phyloP scores from a whole-genome alignment of 2,113 vertebrate species.

The Anarhynchus alexandrinus region DNA sequence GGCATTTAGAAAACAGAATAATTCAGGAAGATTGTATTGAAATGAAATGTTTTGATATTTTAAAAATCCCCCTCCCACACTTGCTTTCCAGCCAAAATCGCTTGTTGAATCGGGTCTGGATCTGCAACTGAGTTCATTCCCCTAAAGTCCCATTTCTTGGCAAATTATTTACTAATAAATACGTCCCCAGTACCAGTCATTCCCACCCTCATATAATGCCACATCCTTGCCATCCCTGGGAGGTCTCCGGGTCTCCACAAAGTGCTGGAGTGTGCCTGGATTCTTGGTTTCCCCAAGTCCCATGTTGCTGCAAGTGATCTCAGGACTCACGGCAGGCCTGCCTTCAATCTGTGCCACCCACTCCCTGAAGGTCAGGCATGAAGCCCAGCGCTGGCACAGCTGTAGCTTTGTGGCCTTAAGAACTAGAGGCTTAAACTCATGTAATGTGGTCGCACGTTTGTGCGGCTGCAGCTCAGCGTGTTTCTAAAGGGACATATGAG shows the following conservation, averaged over 20 bases:
- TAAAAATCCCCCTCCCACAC: not conserved
- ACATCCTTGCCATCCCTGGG: not conserved
- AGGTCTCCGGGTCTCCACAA: not conserved
- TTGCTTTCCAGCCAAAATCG: not conserved
- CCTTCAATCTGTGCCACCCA: not conserved
- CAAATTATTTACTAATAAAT: not conserved
- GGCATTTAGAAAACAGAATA: conserved; percentile 29
- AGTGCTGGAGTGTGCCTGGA: not conserved
- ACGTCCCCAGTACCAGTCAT: not conserved
- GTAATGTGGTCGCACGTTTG: not conserved
- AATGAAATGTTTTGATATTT: conserved; percentile 26
- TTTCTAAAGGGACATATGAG: not conserved
- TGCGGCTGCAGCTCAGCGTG: not conserved
- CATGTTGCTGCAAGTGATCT: not conserved
- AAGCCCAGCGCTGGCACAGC: not conserved
- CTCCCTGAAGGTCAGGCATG: not conserved
- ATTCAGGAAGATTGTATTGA: not conserved
- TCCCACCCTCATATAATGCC: not conserved
- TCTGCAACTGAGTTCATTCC: not conserved
- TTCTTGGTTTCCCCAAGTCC: not conserved
- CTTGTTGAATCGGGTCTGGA: not conserved
- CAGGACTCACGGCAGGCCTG: not conserved
- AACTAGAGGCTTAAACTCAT: not conserved
- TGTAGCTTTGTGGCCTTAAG: not conserved
- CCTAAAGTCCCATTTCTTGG: not conserved